Evolutionary conservation across 2,888 invertebrate species (phyloP).

Genomic region (Sycophila texana): DNA sequence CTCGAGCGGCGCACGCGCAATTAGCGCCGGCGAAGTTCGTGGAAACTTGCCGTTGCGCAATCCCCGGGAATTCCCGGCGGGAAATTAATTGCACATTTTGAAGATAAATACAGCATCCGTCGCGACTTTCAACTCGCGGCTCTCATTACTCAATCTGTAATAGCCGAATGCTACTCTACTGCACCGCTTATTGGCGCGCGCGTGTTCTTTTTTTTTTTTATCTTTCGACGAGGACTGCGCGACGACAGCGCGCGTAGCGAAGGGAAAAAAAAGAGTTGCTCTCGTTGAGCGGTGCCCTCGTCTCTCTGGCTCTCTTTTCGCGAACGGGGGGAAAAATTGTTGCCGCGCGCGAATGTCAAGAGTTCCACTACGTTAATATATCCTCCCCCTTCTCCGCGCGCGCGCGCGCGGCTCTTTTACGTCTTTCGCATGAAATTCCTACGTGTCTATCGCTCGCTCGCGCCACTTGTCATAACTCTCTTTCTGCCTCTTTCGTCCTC

Average conservation of each 20-base stretch:
- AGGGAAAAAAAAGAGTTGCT: neutral
- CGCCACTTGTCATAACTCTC: constrained; percentile 24
- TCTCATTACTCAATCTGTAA: too few species aligned
- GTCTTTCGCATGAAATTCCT: constrained; percentile 45
- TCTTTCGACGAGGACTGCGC: too few species aligned
- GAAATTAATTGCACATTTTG: too few species aligned
- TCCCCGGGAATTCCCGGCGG: too few species aligned
- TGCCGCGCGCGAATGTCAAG: constrained; percentile 12
- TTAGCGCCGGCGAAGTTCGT: neutral
- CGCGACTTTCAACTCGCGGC: too few species aligned
- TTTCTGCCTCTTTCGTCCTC: neutral
- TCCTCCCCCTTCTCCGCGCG: neutral
- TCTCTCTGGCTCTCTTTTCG: constrained; percentile 15
- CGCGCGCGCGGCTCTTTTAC: constrained; percentile 11
- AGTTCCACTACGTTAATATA: constrained; percentile 41
- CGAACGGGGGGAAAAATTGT: neutral
- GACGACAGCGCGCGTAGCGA: too few species aligned
- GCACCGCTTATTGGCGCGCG: too few species aligned
- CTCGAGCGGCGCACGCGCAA: constrained; percentile 46
- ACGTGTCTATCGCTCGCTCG: constrained; percentile 38
- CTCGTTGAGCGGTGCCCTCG: constrained; percentile 7
- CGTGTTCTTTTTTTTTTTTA: too few species aligned
- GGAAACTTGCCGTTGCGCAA: too few species aligned
- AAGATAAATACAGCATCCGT: too few species aligned
- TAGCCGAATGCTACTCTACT: too few species aligned